Conservation (phyloP, 2,797 vertebrate genomes). For the Schizopygopsis pylzovi region DNA sequence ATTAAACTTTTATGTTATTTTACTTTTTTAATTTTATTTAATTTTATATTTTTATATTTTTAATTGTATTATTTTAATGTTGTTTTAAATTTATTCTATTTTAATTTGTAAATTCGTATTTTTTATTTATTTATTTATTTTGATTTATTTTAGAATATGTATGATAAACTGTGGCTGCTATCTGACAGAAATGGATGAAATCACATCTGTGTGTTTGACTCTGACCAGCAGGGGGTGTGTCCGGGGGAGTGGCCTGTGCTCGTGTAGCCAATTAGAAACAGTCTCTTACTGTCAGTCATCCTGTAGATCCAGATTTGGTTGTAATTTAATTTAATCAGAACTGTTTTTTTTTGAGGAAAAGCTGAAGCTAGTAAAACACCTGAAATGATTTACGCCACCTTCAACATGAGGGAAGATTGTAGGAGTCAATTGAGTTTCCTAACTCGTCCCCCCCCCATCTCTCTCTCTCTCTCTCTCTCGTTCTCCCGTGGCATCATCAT, state of each 20-base stretch:
- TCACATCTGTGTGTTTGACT: neutral
- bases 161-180: neutral
- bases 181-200: neutral
- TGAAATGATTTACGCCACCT: neutral
- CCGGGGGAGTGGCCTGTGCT: constrained; percentile 1
- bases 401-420: neutral
- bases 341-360: neutral
- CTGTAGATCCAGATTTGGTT: neutral
- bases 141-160: neutral
- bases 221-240: neutral
- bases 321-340: neutral
- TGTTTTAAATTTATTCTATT: too few species aligned
- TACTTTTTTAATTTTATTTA: too few species aligned
- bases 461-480: neutral
- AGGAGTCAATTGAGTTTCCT: neutral
- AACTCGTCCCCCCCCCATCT: neutral
- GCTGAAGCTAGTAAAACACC: neutral
- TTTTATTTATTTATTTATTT: neutral
- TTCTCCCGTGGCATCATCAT: neutral
- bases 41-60: too few species aligned
- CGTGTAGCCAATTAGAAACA: neutral
- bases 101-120: neutral
- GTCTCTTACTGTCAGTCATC: neutral
- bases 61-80: too few species aligned
- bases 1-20: too few species aligned